A percentile compares a stretch with the other conserved stretches of the same genome.
phyloP scores from a whole-genome alignment of 2,888 invertebrate species.

The Unio delphinus region DNA sequence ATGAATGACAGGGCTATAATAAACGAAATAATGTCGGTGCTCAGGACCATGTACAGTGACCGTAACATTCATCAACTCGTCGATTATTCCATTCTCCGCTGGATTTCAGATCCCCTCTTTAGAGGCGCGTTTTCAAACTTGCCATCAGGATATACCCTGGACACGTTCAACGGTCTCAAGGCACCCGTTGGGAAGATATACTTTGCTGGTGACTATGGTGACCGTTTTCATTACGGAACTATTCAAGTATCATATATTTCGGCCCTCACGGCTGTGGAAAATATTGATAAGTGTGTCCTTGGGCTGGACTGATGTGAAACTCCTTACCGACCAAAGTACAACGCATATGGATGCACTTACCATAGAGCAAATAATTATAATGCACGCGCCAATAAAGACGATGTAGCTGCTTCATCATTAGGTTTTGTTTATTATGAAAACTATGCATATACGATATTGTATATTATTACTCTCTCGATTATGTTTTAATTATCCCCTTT shows the following conservation, averaged over 20 bases:
- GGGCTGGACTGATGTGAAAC: too few relatives aligned
- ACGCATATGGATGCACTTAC: too few relatives aligned
- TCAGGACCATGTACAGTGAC: slow-evolving; percentile 19
- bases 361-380: too few relatives aligned
- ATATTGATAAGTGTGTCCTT: background rate
- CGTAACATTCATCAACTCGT: slow-evolving; percentile 4
- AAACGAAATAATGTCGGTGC: slow-evolving; percentile 9
- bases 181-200: slow-evolving; percentile 21
- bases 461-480: too few relatives aligned
- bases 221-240: slow-evolving; percentile 17
- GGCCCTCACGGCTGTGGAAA: background rate
- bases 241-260: slow-evolving; percentile 10
- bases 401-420: too few relatives aligned
- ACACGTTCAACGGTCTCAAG: slow-evolving; percentile 10
- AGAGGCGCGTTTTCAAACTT: slow-evolving; percentile 24
- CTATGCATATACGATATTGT: too few relatives aligned
- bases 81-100: slow-evolving; percentile 13
- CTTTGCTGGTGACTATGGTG: slow-evolving; percentile 31
- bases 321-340: too few relatives aligned
- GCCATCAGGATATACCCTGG: slow-evolving; percentile 15
- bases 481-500: too few relatives aligned
- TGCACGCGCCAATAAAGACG: too few relatives aligned
- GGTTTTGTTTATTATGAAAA: too few relatives aligned
- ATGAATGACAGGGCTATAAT: slow-evolving; percentile 11
- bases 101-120: slow-evolving; percentile 18